Evolutionary conservation across 1,140 invertebrate species (phyloP).

Genomic region (Yoshiicerus persimilis): DNA sequence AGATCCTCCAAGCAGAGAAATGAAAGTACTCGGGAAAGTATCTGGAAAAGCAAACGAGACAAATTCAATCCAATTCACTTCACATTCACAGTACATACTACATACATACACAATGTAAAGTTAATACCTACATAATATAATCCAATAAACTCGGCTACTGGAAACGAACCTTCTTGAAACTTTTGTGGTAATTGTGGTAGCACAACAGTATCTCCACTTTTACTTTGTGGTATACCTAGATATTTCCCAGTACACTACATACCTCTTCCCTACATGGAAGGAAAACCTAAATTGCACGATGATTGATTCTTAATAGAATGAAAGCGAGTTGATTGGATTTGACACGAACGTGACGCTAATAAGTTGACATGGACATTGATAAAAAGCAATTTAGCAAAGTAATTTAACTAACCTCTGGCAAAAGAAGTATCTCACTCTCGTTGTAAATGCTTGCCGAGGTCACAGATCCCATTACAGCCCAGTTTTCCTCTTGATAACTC

Average conservation of each 20-base stretch:
- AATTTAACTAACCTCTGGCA: not conserved
- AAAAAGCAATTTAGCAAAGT: not conserved
- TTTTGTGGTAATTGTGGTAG: not conserved
- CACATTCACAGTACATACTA: not conserved
- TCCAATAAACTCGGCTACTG: not conserved
- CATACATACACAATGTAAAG: not conserved
- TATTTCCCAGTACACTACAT: not conserved
- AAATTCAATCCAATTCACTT: not conserved
- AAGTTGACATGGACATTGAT: not conserved
- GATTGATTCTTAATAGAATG: not conserved
- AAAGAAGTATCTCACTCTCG: not conserved
- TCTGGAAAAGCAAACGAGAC: not conserved
- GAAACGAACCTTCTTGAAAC: not conserved
- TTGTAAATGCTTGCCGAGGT: not conserved
- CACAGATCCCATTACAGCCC: not conserved
- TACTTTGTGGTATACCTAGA: not conserved
- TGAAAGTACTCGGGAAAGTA: slow-evolving; percentile 2
- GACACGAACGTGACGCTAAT: not conserved
- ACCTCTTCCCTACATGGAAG: not conserved
- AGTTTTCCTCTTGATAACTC: not conserved
- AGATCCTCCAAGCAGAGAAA: slow-evolving; percentile 4
- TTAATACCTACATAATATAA: not conserved
- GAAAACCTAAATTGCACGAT: not conserved
- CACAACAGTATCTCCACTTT: not conserved
- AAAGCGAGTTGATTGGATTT: not conserved